phyloP scores from a whole-genome alignment of 2,113 vertebrate genomes.

The Motacilla tschutschensis region DNA sequence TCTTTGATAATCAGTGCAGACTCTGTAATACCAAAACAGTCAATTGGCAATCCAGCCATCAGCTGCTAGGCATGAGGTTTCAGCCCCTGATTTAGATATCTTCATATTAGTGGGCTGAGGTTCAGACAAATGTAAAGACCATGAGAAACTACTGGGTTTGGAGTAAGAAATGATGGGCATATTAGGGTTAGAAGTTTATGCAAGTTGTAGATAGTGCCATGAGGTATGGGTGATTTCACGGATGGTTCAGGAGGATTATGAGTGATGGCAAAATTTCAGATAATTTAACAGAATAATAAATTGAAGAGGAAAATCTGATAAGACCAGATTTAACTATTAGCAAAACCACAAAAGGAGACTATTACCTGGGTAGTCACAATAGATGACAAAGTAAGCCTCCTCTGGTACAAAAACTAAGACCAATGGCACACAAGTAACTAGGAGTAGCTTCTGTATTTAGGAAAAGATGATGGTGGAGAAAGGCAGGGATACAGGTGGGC shows the following conservation, averaged over 20 bases:
- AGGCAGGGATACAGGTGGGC: not conserved
- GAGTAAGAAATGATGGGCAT: not conserved
- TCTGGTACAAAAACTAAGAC: not conserved
- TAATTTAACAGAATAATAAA: not conserved
- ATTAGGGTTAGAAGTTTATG: not conserved
- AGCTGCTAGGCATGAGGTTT: not conserved
- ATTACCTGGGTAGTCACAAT: not conserved
- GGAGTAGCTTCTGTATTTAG: not conserved
- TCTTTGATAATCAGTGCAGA: not conserved
- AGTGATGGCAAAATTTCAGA: not conserved
- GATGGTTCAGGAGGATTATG: not conserved
- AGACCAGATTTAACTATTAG: not conserved
- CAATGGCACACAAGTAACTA: not conserved
- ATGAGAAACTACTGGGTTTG: not conserved
- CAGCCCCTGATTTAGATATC: not conserved
- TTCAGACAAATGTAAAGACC: not conserved
- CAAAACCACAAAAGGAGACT: not conserved
- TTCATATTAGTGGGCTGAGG: not conserved
- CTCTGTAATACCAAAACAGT: not conserved
- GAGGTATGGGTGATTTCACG: accelerated
- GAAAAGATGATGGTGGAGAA: not conserved
- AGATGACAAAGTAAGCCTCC: not conserved
- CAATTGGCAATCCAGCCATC: not conserved
- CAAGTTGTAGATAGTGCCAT: not conserved
- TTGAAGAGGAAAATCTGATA: not conserved